Evolutionary conservation across 2,113 vertebrate species (phyloP), one percentile per base, ranked within the genome.

Genomic region (Regulus satrapa): DNA sequence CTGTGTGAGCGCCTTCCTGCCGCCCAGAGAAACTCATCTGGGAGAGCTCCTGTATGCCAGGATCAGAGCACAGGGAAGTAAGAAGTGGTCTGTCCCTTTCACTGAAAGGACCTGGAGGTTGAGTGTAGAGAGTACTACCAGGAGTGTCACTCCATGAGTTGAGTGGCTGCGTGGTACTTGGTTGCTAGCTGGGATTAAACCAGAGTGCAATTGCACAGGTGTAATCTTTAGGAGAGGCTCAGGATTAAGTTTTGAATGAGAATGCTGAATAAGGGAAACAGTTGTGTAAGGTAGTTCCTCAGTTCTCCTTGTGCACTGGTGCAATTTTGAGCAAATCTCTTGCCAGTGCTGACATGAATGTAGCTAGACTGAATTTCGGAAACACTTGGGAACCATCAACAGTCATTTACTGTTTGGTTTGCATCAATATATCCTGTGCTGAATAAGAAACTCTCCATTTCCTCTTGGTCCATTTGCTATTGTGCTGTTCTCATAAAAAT

Each of bases 261-360:
- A 76, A 45, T 0, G 0, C 41, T 36, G 56, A 41, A 0, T 18
- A 36, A 46, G 18, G 31, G 51, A 12, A 74, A 36, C 19, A n/a
- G 19, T 55, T 92, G 36, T 1, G 0, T 52, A 43, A 93, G 14
- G 36, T 11, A 8, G 18, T 31, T 72, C 46, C 61, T 81, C 79
- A 78, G 48, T 61, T 45, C 17, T 89, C 48, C 52, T 49, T 40
- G 28, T 40, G 61, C 56, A 26, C n/a, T 63, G 51, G 10, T 63
- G 56, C 48, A 49, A 32, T 71, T 87, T 55, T 85, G 32, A 87
- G 40, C 38, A 85, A 89, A 32, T n/a, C 12, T 72, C 45, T 88
- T 85, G 32, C 56, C 66, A 82, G 64, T 61, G 56, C 81, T 78
- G 69, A 55, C 40, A 28, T 40, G 55, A 84, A 46, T 14, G 17